These are phyloP conservation scores for Dipus sagitta DNA, from an alignment of 2,797 vertebrate genomes.

Conservation along the genomic window DNA sequence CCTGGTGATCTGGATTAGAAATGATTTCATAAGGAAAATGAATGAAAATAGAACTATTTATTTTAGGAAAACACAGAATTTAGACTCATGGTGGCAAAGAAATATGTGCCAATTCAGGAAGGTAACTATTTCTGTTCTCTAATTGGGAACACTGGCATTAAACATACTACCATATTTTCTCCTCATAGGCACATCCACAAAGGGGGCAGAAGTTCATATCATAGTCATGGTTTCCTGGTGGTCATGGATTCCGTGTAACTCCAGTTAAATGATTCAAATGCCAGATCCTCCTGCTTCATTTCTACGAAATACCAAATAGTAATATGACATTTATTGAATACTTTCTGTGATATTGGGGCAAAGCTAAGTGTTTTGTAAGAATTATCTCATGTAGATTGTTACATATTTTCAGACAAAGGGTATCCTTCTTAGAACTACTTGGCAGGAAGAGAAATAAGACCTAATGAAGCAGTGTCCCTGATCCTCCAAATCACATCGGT, in stretches of 20 bases:
- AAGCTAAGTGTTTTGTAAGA: background rate
- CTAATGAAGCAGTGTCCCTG: background rate
- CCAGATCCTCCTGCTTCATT: background rate
- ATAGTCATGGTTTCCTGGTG: background rate
- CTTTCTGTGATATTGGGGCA: background rate
- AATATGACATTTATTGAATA: conserved; percentile 9
- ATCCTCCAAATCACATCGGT: background rate
- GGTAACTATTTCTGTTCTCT: background rate
- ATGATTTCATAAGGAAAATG: conserved; percentile 24
- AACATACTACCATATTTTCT: background rate
- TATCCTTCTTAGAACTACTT: background rate
- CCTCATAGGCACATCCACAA: background rate
- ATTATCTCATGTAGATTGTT: background rate
- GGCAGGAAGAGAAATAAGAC: background rate
- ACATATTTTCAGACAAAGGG: background rate
- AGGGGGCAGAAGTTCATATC: background rate
- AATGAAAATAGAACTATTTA: background rate
- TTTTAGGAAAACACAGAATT: conserved; percentile 5
- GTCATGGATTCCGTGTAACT: background rate
- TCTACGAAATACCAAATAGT: background rate
- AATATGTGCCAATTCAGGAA: conserved; percentile 3
- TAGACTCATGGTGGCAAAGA: background rate
- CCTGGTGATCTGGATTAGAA: conserved; percentile 2
- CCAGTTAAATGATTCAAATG: conserved; percentile 12
- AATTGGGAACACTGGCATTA: background rate